Percentiles rank a stretch among this genome's conserved stretches.
Evolutionary conservation across 2,888 invertebrate species (phyloP).

Genomic region (Rosalia funebris): DNA sequence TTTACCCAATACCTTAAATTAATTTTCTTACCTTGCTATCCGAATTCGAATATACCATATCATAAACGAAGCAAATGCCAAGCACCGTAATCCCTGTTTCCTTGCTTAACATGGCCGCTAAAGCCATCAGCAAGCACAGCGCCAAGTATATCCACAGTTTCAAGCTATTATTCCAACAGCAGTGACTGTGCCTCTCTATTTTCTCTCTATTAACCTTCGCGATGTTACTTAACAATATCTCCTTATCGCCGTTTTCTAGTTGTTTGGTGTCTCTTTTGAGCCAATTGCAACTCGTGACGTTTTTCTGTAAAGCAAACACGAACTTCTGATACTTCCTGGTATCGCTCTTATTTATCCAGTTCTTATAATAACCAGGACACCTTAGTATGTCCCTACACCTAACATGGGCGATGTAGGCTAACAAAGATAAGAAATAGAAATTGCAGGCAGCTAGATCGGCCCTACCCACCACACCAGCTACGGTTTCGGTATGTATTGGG

Average conservation of each 20-base stretch:
- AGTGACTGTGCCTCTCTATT: constrained; percentile 33
- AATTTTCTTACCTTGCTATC: constrained; percentile 55
- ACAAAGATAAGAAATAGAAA: constrained; percentile 87
- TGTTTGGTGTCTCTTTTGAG: constrained; percentile 48
- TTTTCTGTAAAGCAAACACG: constrained; percentile 56
- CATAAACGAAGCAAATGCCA: constrained; percentile 89
- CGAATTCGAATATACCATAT: constrained; percentile 71
- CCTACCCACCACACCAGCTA: constrained; percentile 93
- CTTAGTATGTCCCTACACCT: constrained; percentile 68
- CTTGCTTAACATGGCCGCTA: constrained; percentile 91
- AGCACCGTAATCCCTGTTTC: constrained; percentile 95
- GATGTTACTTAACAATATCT: constrained; percentile 16
- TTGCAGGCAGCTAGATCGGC: constrained; percentile 94
- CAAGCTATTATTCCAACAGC: constrained; percentile 56
- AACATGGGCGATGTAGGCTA: constrained; percentile 85
- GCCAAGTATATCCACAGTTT: constrained; percentile 71
- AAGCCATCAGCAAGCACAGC: constrained; percentile 68
- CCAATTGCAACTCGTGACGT: constrained; percentile 60
- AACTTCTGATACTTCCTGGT: constrained; percentile 58
- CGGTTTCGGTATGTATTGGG: constrained; percentile 97
- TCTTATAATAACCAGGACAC: constrained; percentile 53
- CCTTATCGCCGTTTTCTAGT: constrained; percentile 27
- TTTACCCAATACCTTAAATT: too few relatives aligned
- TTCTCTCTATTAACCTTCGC: constrained; percentile 23
- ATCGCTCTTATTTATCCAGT: constrained; percentile 41